Conservation (phyloP, 1,140 invertebrate species). For the Drosophila santomea region DNA sequence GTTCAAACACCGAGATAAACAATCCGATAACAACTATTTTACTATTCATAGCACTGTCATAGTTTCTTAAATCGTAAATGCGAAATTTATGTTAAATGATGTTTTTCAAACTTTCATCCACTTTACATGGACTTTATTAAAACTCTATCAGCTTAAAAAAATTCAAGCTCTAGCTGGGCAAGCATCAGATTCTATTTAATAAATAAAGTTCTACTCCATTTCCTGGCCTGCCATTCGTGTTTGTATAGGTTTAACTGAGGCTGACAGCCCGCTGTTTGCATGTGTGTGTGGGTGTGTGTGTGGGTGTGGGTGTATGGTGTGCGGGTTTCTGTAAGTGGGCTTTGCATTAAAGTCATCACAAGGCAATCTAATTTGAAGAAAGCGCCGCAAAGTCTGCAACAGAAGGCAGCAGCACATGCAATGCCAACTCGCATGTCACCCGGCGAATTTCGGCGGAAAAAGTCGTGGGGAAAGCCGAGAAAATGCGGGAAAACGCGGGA, state of each 20-base stretch:
- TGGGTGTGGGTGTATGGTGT: not conserved
- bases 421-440: constrained; percentile 46
- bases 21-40: no score
- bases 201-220: constrained; percentile 22
- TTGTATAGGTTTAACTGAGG: constrained; percentile 30
- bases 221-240: constrained; percentile 14
- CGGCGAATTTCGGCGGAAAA: constrained; percentile 13
- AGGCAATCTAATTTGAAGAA: constrained; percentile 61
- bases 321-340: constrained; percentile 29
- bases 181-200: not conserved
- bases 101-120: no score
- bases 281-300: no score
- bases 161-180: not conserved
- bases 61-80: no score
- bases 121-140: no score
- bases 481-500: not conserved
- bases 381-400: constrained; percentile 63
- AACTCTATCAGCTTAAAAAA: not conserved
- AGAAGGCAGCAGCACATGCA: constrained; percentile 50
- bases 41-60: no score
- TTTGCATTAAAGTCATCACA: constrained; percentile 49
- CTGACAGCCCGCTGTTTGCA: constrained; percentile 15
- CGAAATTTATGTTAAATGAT: no score
- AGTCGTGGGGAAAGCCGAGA: not conserved
- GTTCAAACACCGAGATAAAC: no score